phyloP scores from a whole-genome alignment of 2,797 vertebrate genomes.

The Ispidina lecontei region DNA sequence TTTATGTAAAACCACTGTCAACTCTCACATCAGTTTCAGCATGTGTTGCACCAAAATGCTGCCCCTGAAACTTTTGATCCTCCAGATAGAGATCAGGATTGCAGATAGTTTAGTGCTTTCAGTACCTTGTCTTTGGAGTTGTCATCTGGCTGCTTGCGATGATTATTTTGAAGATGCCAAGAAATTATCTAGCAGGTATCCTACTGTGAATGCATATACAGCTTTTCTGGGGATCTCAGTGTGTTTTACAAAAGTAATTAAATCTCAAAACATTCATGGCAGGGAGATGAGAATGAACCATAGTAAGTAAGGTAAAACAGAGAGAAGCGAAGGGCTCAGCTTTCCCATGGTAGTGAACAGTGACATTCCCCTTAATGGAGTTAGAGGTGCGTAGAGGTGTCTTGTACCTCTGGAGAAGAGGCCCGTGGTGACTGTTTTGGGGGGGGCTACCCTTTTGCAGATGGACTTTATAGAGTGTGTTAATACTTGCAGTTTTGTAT shows the following conservation, averaged over 20 bases:
- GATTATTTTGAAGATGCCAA: background rate
- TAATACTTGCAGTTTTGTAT: background rate
- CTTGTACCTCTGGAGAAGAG: background rate
- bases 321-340: background rate
- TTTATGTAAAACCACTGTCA: background rate
- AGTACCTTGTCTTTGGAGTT: background rate
- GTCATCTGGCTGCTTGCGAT: background rate
- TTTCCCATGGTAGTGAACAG: background rate
- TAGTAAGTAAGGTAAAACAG: background rate
- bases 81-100: background rate
- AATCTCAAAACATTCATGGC: background rate
- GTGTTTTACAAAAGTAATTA: conserved; percentile 37
- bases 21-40: background rate
- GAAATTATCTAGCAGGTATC: background rate
- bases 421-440: background rate
- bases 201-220: background rate
- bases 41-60: background rate
- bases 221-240: background rate
- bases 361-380: background rate
- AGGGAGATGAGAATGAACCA: background rate
- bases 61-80: background rate
- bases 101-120: background rate
- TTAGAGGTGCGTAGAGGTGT: background rate
- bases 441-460: background rate
- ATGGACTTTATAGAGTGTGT: background rate